Evolutionary conservation across 2,113 vertebrate genomes (phyloP).

Genomic region (Nestor notabilis): DNA sequence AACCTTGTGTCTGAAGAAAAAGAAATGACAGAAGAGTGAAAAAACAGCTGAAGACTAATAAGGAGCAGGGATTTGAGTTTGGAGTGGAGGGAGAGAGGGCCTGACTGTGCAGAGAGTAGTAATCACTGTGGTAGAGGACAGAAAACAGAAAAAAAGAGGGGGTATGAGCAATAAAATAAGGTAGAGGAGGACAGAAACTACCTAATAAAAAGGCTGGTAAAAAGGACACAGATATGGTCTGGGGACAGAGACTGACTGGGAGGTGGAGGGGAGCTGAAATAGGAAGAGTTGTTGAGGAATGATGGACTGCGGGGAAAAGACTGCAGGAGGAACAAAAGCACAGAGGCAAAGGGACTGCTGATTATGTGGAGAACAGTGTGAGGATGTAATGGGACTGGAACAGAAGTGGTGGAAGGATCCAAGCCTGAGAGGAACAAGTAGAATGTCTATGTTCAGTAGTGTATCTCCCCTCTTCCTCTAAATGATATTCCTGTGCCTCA

Average conservation of each 20-base stretch:
- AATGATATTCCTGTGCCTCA: not conserved
- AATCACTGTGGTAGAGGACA: not conserved
- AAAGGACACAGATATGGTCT: not conserved
- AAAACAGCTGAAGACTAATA: not conserved
- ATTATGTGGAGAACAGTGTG: not conserved
- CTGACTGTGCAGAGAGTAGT: not conserved
- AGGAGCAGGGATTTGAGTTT: not conserved
- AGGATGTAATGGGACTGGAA: not conserved
- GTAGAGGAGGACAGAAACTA: not conserved
- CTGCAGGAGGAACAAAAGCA: not conserved
- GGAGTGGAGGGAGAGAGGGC: not conserved
- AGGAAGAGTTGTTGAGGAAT: not conserved
- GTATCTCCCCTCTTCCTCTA: not conserved
- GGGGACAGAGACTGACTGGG: not conserved
- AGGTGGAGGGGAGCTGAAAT: not conserved
- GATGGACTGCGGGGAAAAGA: not conserved
- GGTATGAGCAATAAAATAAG: not conserved
- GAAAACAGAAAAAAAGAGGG: not conserved
- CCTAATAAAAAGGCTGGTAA: not conserved
- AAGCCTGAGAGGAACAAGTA: not conserved
- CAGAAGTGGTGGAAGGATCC: not conserved
- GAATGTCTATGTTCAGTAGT: not conserved
- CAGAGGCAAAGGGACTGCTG: accelerated
- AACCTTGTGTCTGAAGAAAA: not conserved
- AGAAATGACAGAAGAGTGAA: not conserved